Percentiles rank a stretch among this genome's conserved stretches.
Evolutionary conservation across 2,113 vertebrate species (phyloP).

Genomic region (Grammomys surdaster): DNA sequence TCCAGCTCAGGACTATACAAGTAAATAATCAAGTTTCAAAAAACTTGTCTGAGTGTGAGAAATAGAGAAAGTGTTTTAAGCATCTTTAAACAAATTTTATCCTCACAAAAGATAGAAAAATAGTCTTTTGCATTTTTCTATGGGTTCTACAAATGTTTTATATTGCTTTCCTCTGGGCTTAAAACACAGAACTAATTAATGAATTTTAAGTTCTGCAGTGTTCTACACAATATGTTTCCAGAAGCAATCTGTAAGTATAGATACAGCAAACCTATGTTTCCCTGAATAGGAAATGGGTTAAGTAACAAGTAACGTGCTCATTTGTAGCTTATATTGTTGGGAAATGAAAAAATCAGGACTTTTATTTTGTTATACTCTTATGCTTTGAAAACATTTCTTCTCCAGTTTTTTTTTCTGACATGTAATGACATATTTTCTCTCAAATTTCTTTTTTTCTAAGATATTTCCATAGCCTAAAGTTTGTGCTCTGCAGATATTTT

Average conservation of each 20-base stretch:
- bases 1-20: constrained; percentile 47
- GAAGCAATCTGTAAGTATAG: background rate
- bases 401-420: background rate
- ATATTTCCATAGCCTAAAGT: background rate
- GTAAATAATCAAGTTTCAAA: constrained; percentile 61
- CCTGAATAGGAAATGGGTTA: background rate
- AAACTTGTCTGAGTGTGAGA: constrained; percentile 18
- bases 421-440: background rate
- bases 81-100: constrained; percentile 27
- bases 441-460: background rate
- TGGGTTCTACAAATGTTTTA: background rate
- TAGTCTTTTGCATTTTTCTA: background rate
- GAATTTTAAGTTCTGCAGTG: background rate
- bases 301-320: background rate
- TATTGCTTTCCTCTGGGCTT: constrained; percentile 12
- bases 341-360: background rate
- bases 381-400: background rate
- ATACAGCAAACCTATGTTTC: background rate
- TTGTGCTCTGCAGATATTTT: background rate
- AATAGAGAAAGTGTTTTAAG: constrained; percentile 31
- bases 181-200: constrained; percentile 15
- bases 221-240: background rate
- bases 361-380: constrained; percentile 9
- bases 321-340: accelerated
- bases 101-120: constrained; percentile 13